Conservation (phyloP, 2,888 invertebrate species). For the Camponotus fellah region DNA sequence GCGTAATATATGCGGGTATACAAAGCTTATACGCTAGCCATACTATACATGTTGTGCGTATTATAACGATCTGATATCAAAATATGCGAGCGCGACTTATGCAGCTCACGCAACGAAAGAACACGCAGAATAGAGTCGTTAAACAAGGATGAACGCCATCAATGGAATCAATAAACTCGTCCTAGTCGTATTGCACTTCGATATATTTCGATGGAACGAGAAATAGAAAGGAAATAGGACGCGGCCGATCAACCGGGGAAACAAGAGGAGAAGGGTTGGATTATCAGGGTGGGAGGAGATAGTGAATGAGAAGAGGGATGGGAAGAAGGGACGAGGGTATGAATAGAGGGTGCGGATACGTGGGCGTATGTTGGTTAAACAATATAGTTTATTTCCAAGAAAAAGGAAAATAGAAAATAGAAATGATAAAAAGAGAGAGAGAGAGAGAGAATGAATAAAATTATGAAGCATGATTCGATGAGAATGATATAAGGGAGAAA, state of each 20-base stretch:
- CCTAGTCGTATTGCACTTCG: background rate
- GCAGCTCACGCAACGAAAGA: background rate
- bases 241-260: slow-evolving; percentile 9
- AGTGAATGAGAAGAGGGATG: slow-evolving; percentile 31
- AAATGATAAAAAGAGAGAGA: background rate
- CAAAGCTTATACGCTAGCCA: background rate
- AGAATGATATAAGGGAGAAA: background rate
- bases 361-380: slow-evolving; percentile 10
- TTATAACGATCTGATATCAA: slow-evolving; percentile 4
- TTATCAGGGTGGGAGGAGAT: slow-evolving; percentile 9
- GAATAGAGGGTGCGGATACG: slow-evolving; percentile 30
- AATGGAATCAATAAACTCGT: slow-evolving; percentile 45
- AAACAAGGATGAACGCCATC: background rate
- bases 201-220: slow-evolving; percentile 15
- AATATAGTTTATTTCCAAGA: background rate
- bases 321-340: background rate
- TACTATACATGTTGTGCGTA: background rate
- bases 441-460: background rate
- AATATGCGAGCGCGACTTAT: background rate
- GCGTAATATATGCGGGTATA: background rate
- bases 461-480: background rate
- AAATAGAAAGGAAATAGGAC: slow-evolving; percentile 43
- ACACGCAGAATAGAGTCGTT: background rate
- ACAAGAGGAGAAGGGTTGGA: background rate
- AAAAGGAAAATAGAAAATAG: background rate